Conservation (phyloP, 2,888 invertebrate genomes). For the Cynaeus angustus region DNA sequence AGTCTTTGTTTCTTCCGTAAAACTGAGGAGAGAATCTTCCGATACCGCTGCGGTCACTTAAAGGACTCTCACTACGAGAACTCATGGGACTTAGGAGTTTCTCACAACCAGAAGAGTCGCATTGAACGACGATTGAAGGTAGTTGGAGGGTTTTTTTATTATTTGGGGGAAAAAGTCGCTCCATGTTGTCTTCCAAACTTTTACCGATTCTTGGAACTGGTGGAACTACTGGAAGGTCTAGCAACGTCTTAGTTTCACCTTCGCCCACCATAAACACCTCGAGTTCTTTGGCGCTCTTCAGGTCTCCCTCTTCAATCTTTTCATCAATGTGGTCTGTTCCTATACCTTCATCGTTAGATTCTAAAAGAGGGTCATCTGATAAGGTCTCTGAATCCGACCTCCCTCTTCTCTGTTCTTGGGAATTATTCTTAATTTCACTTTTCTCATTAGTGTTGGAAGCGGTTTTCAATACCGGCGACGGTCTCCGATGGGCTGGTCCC, state of each 20-base stretch:
- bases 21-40: constrained; percentile 83
- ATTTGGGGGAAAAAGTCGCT: constrained; percentile 64
- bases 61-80: constrained; percentile 85
- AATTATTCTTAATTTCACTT: constrained; percentile 57
- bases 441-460: constrained; percentile 64
- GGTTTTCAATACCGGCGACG: constrained; percentile 78
- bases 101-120: constrained; percentile 68
- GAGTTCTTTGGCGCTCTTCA: constrained; percentile 79
- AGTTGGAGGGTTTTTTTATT: constrained; percentile 74
- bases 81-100: constrained; percentile 80
- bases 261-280: constrained; percentile 72
- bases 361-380: constrained; percentile 81
- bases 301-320: constrained; percentile 81
- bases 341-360: constrained; percentile 86
- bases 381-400: constrained; percentile 84
- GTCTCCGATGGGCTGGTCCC: constrained; percentile 70
- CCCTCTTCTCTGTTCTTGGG: constrained; percentile 75
- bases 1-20: constrained; percentile 78
- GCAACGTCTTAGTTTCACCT: constrained; percentile 69
- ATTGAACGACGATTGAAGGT: constrained; percentile 77
- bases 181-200: constrained; percentile 75
- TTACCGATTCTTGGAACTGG: constrained; percentile 74
- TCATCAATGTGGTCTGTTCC: constrained; percentile 82
- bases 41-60: constrained; percentile 81
- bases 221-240: constrained; percentile 71